Conservation (phyloP, 2,888 invertebrate species). For the Tipula unca region DNA sequence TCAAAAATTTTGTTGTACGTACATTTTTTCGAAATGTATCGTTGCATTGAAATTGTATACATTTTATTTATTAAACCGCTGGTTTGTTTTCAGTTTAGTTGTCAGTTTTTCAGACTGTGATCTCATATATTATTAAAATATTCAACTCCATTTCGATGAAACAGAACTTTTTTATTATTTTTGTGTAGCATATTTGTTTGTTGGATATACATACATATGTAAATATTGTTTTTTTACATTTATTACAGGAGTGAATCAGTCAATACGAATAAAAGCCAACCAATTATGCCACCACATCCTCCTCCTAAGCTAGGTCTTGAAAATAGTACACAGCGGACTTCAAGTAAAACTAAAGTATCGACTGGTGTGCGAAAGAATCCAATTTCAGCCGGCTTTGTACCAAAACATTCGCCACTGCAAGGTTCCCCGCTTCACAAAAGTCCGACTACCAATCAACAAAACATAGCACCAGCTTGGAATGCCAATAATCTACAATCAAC, state of each 20-base stretch:
- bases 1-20: no score
- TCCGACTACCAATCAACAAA: constrained; percentile 36
- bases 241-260: constrained; percentile 35
- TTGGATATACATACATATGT: no score
- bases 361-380: constrained; percentile 44
- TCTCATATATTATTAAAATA: no score
- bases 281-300: constrained; percentile 27
- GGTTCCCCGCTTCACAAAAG: constrained; percentile 47
- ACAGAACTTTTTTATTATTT: no score
- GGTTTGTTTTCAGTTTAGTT: no score
- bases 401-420: constrained; percentile 51
- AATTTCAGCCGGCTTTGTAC: constrained; percentile 44
- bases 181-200: no score
- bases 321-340: constrained; percentile 52
- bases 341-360: constrained; percentile 52
- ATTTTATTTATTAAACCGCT: no score
- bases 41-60: no score
- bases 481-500: constrained; percentile 57
- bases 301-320: constrained; percentile 32
- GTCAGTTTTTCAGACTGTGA: no score
- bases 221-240: background rate
- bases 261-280: constrained; percentile 31
- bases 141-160: no score
- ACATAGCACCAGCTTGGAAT: constrained; percentile 47
- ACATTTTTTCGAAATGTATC: no score